A percentile compares a stretch with the other conserved stretches of the same genome.
These are phyloP conservation scores for Aphaenogaster ashmeadi DNA, from an alignment of 1,140 invertebrate genomes.

Conservation along the genomic window DNA sequence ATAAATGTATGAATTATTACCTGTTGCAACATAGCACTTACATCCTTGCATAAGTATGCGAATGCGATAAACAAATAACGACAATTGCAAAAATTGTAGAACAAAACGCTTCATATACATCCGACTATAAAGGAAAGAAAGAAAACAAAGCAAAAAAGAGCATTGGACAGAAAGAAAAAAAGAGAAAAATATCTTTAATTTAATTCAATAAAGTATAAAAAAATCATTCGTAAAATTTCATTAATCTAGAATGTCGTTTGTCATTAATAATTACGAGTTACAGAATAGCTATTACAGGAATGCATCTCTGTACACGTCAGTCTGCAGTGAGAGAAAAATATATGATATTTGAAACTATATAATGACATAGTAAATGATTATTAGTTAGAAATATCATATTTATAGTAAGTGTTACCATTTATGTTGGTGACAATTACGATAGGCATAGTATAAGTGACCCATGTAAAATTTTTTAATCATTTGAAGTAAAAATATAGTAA, in stretches of 20 bases:
- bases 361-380: too few species aligned
- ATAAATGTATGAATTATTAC: conserved; percentile 17
- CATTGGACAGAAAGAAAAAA: not conserved
- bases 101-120: not conserved
- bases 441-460: too few species aligned
- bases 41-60: not conserved
- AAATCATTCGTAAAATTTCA: not conserved
- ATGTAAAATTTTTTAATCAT: too few species aligned
- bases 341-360: too few species aligned
- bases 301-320: not conserved
- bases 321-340: too few species aligned
- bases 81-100: not conserved
- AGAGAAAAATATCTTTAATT: not conserved
- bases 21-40: not conserved
- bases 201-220: not conserved
- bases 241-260: not conserved
- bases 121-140: not conserved
- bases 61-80: not conserved
- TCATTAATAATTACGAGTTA: not conserved
- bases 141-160: not conserved
- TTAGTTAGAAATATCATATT: too few species aligned
- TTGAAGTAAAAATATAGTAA: too few species aligned
- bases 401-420: too few species aligned
- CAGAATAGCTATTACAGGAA: not conserved
- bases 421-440: too few species aligned